Conservation (phyloP, 2,113 vertebrate species). For the Hemibagrus wyckioides region DNA sequence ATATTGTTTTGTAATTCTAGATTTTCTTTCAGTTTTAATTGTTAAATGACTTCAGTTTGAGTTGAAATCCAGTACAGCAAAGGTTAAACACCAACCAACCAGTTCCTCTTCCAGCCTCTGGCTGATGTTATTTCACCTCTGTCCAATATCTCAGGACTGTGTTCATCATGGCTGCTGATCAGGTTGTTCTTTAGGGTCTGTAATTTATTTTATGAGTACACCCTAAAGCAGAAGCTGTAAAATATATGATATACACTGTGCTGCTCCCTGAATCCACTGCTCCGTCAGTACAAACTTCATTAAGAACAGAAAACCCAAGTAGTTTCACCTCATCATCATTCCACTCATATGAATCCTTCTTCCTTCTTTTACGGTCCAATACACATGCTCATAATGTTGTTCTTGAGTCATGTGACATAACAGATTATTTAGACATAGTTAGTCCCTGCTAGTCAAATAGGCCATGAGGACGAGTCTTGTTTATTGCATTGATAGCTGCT, state of each 20-base stretch:
- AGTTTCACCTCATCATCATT: too few relatives aligned
- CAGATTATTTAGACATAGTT: not conserved
- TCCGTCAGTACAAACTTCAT: not conserved
- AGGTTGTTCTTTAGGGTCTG: not conserved
- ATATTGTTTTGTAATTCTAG: not conserved
- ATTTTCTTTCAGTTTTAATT: not conserved
- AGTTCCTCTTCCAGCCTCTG: not conserved
- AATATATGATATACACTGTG: too few relatives aligned
- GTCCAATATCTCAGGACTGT: not conserved
- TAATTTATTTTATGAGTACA: not conserved
- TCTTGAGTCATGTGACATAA: too few relatives aligned
- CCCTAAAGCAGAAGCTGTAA: not conserved
- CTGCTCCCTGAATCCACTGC: too few relatives aligned
- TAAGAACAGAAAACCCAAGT: not conserved
- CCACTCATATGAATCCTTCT: too few relatives aligned
- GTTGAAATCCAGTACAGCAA: not conserved
- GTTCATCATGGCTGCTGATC: not conserved
- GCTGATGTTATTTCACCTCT: not conserved
- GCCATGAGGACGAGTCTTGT: too few relatives aligned
- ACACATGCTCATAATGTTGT: too few relatives aligned
- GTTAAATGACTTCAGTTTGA: too few relatives aligned
- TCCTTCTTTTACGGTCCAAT: too few relatives aligned
- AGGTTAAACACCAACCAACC: not conserved
- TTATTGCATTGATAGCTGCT: too few relatives aligned
- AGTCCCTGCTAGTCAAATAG: too few relatives aligned